phyloP scores from a whole-genome alignment of 2,888 invertebrate species.

The Gandaritis pyraliata region DNA sequence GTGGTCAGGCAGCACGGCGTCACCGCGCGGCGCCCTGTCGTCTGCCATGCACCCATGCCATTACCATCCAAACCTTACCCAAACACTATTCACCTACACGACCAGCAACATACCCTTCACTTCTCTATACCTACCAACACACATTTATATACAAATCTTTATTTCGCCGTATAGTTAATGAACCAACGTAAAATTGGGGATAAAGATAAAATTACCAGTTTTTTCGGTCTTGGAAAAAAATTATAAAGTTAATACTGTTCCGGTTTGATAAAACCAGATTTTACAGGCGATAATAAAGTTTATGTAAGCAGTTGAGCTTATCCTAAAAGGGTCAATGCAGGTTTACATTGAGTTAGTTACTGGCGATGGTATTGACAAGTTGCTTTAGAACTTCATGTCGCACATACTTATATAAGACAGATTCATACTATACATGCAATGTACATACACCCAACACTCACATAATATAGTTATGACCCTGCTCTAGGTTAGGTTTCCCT shows the following conservation, averaged over 20 bases:
- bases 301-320: slow-evolving; percentile 15
- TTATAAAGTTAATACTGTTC: slow-evolving; percentile 22
- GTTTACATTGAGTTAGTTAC: slow-evolving; percentile 7
- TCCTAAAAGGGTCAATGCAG: slow-evolving; percentile 7
- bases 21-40: slow-evolving; percentile 76
- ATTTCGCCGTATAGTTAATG: slow-evolving; percentile 18
- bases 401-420: too few species aligned
- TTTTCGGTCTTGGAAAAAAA: slow-evolving; percentile 15
- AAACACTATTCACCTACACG: slow-evolving; percentile 29
- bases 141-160: not conserved
- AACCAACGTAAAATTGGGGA: slow-evolving; percentile 30
- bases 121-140: slow-evolving; percentile 3
- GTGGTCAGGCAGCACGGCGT: slow-evolving; percentile 72
- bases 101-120: slow-evolving; percentile 11
- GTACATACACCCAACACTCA: too few species aligned
- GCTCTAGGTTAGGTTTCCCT: too few species aligned
- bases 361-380: not conserved
- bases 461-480: too few species aligned
- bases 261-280: slow-evolving; percentile 26
- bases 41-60: slow-evolving; percentile 71
- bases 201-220: slow-evolving; percentile 29
- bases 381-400: not conserved
- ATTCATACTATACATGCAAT: too few species aligned
- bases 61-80: slow-evolving; percentile 56
- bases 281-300: slow-evolving; percentile 20